Percentiles rank a stretch among this genome's conserved stretches.
phyloP scores from a whole-genome alignment of 2,797 vertebrate genomes.

The Acrocephalus scirpaceus region DNA sequence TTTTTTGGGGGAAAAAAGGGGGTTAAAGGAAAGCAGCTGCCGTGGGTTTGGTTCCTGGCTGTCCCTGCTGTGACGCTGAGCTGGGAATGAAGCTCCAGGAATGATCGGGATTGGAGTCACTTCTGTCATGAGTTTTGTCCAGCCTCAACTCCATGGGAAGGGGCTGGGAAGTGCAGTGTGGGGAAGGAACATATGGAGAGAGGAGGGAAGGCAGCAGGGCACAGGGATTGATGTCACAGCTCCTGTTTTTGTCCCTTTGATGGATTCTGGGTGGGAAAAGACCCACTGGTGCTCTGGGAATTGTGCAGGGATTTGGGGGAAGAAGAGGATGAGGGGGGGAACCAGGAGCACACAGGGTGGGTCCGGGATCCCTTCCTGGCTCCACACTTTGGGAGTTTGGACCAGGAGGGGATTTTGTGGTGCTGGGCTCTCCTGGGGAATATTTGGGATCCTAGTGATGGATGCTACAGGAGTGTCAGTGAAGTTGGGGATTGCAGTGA shows the following conservation, averaged over 20 bases:
- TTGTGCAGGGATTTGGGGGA: background rate
- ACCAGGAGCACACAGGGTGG: rapidly evolving
- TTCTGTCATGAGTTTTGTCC: background rate
- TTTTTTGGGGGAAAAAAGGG: too few species aligned
- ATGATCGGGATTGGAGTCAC: rapidly evolving
- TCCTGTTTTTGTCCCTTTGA: background rate
- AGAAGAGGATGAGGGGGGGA: background rate
- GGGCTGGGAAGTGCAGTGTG: too few species aligned
- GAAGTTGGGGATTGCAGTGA: too few species aligned
- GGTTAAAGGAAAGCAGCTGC: background rate
- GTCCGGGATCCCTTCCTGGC: background rate
- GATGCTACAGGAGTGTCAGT: background rate
- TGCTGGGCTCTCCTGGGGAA: background rate
- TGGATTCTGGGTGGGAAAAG: background rate
- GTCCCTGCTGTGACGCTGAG: rapidly evolving
- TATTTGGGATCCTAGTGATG: background rate
- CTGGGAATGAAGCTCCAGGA: background rate
- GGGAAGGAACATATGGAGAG: background rate
- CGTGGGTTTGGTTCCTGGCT: background rate
- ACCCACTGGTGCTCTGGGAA: rapidly evolving
- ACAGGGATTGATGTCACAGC: background rate
- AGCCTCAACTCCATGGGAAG: background rate
- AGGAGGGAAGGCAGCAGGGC: rapidly evolving
- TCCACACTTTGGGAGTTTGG: background rate
- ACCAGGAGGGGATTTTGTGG: background rate